Percentiles rank a stretch among this genome's conserved stretches.
These are phyloP conservation scores for Lottia gigantea DNA, from an alignment of 2,888 invertebrate species.

Conservation along the genomic window DNA sequence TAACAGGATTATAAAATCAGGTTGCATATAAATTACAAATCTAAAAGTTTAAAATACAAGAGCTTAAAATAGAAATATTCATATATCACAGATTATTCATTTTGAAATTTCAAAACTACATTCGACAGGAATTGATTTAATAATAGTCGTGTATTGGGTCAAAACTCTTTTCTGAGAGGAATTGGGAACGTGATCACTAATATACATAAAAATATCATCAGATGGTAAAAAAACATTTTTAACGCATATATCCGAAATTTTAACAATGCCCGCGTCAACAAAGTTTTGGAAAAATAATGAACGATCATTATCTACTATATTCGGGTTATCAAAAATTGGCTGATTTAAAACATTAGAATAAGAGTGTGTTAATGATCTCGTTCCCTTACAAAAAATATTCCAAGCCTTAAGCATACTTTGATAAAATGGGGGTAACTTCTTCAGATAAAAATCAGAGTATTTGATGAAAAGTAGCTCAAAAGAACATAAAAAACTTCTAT, in stretches of 20 bases:
- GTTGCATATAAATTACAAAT: too few species aligned
- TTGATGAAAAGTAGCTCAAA: not conserved
- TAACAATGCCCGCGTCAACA: not conserved
- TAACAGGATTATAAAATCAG: too few species aligned
- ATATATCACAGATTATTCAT: too few species aligned
- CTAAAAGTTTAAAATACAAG: too few species aligned
- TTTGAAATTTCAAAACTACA: too few species aligned
- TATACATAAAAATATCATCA: not conserved
- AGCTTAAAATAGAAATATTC: too few species aligned
- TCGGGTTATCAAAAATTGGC: conserved; percentile 1
- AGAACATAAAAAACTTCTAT: not conserved
- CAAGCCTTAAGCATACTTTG: not conserved
- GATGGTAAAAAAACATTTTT: not conserved
- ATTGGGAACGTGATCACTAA: not conserved
- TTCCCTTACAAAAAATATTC: not conserved
- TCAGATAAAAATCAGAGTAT: too few species aligned
- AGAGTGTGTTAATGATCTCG: not conserved
- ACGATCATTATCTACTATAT: not conserved
- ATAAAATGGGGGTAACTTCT: not conserved
- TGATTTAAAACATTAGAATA: too few species aligned
- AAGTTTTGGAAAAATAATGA: not conserved
- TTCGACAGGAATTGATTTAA: too few species aligned
- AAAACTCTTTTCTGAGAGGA: too few species aligned
- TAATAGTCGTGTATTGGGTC: too few species aligned
- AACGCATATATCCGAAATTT: not conserved